A percentile compares a stretch with the other conserved stretches of the same genome.
Evolutionary conservation across 1,140 invertebrate species (phyloP).

Genomic region (Caenorhabditis inopinata): DNA sequence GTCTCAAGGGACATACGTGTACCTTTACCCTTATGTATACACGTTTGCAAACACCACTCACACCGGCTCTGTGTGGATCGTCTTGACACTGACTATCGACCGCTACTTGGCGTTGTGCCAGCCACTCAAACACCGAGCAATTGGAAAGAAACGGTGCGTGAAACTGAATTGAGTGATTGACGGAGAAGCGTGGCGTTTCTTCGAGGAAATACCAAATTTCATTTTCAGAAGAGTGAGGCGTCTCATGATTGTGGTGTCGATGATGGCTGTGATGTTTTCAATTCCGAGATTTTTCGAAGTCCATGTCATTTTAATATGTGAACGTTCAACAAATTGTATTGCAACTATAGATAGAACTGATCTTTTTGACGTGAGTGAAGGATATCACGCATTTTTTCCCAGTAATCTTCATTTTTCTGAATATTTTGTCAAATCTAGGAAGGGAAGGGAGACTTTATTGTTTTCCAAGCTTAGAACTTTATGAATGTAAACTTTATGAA

Average conservation of each 20-base stretch:
- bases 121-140: constrained; percentile 59
- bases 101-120: constrained; percentile 60
- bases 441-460: too few relatives aligned
- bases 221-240: constrained; percentile 59
- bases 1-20: constrained; percentile 52
- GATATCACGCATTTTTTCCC: too few relatives aligned
- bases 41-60: constrained; percentile 62
- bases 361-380: constrained; percentile 50
- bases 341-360: constrained; percentile 47
- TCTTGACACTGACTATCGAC: constrained; percentile 60
- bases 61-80: constrained; percentile 63
- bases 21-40: constrained; percentile 61
- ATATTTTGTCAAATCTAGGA: too few relatives aligned
- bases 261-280: constrained; percentile 59
- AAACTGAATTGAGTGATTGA: background rate
- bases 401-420: too few relatives aligned
- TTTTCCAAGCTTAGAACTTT: too few relatives aligned
- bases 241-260: constrained; percentile 55
- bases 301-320: background rate
- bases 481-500: too few relatives aligned
- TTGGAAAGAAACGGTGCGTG: constrained; percentile 60
- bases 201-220: constrained; percentile 10
- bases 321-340: constrained; percentile 12
- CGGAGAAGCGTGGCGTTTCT: too few relatives aligned
- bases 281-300: constrained; percentile 62